A percentile compares a stretch with the other conserved stretches of the same genome.
phyloP scores from a whole-genome alignment of 1,140 invertebrate genomes.

The Odontomachus brunneus region DNA sequence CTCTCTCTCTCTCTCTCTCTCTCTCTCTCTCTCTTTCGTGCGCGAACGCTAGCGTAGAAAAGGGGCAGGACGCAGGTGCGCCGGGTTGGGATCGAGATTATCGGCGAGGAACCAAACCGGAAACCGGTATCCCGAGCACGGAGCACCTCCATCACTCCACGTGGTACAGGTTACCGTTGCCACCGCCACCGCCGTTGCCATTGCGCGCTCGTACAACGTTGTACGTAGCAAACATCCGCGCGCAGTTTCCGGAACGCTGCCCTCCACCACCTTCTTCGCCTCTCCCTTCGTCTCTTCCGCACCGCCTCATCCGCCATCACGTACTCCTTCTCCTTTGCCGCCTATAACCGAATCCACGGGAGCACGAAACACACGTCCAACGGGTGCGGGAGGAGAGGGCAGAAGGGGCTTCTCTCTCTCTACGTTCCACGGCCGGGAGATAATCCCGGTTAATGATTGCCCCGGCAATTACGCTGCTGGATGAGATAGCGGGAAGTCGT shows the following conservation, averaged over 20 bases:
- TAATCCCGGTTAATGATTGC: conserved; percentile 82
- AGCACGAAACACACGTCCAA: conserved; percentile 75
- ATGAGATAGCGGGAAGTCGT: conserved; percentile 62
- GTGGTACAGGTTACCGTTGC: conserved; percentile 67
- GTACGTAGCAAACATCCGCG: conserved; percentile 75
- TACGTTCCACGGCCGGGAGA: conserved; percentile 74
- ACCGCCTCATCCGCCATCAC: conserved; percentile 43
- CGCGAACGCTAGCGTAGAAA: not conserved
- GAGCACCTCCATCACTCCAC: conserved; percentile 78
- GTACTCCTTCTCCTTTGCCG: conserved; percentile 61
- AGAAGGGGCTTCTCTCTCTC: conserved; percentile 1
- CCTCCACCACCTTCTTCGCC: conserved; percentile 36
- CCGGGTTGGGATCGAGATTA: conserved; percentile 79
- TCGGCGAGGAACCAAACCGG: conserved; percentile 78
- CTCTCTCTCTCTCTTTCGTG: not conserved
- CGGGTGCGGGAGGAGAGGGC: conserved; percentile 31
- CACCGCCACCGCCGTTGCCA: conserved; percentile 76
- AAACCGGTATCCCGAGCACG: conserved; percentile 78
- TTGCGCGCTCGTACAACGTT: conserved; percentile 69
- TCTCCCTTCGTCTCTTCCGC: conserved; percentile 56
- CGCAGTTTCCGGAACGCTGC: conserved; percentile 77
- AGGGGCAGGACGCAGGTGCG: conserved; percentile 74
- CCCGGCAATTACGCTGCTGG: conserved; percentile 78
- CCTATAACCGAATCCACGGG: conserved; percentile 74
- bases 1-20: conserved; percentile 21